phyloP scores from a whole-genome alignment of 2,113 vertebrate species.

The Sisor rabdophorus region DNA sequence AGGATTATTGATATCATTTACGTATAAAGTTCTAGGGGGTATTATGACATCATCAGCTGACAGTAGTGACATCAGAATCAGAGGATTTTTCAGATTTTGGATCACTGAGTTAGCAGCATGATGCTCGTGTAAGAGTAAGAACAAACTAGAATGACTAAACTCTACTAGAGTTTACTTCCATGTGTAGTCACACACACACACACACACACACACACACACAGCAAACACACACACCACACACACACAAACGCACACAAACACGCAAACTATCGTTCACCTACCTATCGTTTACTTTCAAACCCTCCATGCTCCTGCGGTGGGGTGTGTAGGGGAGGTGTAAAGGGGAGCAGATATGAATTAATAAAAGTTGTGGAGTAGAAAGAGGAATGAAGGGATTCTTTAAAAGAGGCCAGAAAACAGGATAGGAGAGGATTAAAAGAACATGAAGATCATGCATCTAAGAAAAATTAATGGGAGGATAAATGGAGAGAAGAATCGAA shows the following conservation, averaged over 20 bases:
- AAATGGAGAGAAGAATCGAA: not conserved
- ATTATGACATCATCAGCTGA: too few relatives aligned
- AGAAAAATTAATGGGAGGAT: not conserved
- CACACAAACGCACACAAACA: conserved; percentile 41
- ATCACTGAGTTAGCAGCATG: conserved; percentile 56
- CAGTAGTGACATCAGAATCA: too few relatives aligned
- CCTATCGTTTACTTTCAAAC: conserved; percentile 51
- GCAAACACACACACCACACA: conserved; percentile 56
- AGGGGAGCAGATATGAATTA: too few relatives aligned
- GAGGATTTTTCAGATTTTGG: conserved; percentile 49
- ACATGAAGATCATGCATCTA: too few relatives aligned
- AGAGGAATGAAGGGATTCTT: not conserved
- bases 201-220: conserved; percentile 38
- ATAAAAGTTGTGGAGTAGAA: not conserved
- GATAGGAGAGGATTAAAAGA: not conserved
- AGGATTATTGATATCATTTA: too few relatives aligned
- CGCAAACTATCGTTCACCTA: conserved; percentile 54
- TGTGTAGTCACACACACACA: conserved; percentile 60
- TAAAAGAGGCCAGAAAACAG: not conserved
- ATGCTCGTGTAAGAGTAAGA: conserved; percentile 48
- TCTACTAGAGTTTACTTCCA: conserved; percentile 67
- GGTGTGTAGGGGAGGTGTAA: not conserved
- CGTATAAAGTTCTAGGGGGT: too few relatives aligned
- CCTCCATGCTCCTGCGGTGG: conserved; percentile 26
- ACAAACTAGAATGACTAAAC: conserved; percentile 58